phyloP scores from a whole-genome alignment of 2,888 invertebrate species.

The Julus scandinavius region DNA sequence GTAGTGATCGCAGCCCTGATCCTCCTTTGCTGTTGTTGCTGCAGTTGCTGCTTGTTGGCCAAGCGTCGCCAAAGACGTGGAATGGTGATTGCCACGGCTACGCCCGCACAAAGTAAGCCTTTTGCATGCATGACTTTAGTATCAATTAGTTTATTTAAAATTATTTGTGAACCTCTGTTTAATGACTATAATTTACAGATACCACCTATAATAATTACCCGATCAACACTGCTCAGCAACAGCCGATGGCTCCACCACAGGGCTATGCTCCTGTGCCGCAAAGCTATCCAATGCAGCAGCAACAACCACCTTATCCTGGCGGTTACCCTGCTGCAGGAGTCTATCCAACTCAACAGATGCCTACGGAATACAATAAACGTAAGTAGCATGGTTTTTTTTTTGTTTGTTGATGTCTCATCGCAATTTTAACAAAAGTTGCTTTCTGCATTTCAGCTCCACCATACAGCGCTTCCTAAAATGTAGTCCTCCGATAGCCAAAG shows the following conservation, averaged over 20 bases:
- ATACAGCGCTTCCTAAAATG: not conserved
- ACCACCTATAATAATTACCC: constrained; percentile 10
- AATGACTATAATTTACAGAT: not conserved
- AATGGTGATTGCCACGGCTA: constrained; percentile 3
- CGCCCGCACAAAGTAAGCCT: constrained; percentile 37
- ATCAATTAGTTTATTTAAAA: too few species aligned
- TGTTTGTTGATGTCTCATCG: not conserved
- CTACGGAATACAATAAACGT: not conserved
- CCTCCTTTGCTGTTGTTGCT: constrained; percentile 43
- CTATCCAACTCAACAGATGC: not conserved
- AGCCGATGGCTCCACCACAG: not conserved
- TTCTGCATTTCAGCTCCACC: not conserved
- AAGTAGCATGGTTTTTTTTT: not conserved
- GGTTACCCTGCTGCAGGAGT: not conserved
- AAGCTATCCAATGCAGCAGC: not conserved
- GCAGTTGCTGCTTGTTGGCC: constrained; percentile 29
- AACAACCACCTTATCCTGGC: not conserved
- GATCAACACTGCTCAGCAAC: not conserved
- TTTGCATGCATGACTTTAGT: not conserved
- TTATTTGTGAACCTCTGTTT: not conserved
- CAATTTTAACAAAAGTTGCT: not conserved
- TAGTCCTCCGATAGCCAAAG: not conserved
- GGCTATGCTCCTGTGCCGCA: not conserved
- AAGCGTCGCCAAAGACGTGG: constrained; percentile 40
- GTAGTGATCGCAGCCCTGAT: constrained; percentile 24